Percentiles rank a stretch among this genome's conserved stretches.
These are phyloP conservation scores for Anthopleura xanthogrammica DNA, from an alignment of 92 coral and sea anemone genomes.

Conservation along the genomic window DNA sequence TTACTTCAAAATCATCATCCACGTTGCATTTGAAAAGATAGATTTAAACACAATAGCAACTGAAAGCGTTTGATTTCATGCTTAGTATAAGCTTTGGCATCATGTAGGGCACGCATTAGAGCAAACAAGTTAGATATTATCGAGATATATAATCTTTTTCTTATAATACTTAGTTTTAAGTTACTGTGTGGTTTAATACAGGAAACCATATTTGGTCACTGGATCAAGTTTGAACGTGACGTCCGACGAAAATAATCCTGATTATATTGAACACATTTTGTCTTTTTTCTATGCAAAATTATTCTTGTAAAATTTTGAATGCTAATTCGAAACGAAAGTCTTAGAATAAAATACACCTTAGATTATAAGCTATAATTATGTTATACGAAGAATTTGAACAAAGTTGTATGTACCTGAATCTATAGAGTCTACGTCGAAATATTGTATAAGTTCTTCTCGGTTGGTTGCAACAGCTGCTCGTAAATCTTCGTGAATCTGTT, in stretches of 20 bases:
- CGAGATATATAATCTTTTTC: too few species aligned
- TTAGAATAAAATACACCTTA: not conserved
- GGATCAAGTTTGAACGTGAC: not conserved
- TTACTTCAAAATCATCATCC: too few species aligned
- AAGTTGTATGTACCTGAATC: not conserved
- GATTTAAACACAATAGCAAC: too few species aligned
- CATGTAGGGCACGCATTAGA: too few species aligned
- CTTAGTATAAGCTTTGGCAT: too few species aligned
- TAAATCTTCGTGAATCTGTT: not conserved
- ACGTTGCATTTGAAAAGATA: too few species aligned
- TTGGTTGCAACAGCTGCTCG: constrained; percentile 12
- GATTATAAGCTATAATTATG: not conserved
- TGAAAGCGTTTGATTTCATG: too few species aligned
- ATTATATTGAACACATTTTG: not conserved
- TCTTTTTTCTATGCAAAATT: not conserved
- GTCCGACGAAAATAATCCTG: not conserved
- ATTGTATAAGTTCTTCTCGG: constrained; percentile 6
- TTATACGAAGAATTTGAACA: too few species aligned
- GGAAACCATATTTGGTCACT: not conserved
- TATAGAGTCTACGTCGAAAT: constrained; percentile 12
- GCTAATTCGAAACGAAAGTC: not conserved
- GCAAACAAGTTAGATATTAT: too few species aligned
- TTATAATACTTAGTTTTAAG: too few species aligned
- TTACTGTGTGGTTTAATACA: not conserved
- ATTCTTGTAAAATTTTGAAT: not conserved